phyloP scores from a whole-genome alignment of 2,888 invertebrate genomes.

The Pherbina coryleti region DNA sequence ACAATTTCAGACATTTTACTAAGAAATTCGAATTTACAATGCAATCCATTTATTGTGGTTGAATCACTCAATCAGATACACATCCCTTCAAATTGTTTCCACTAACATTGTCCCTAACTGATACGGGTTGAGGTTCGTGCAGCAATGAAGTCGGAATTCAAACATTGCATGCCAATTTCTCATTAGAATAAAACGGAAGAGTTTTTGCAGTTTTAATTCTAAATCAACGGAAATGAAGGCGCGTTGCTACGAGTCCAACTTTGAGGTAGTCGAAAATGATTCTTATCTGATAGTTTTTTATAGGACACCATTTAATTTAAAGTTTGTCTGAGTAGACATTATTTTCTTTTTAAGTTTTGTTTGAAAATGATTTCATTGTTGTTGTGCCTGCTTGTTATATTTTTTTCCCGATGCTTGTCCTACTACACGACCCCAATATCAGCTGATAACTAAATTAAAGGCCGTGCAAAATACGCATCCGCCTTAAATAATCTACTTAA shows the following conservation, averaged over 20 bases:
- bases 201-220: constrained; percentile 16
- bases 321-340: neutral
- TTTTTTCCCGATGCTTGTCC: neutral
- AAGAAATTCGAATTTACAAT: neutral
- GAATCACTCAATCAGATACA: constrained; percentile 1
- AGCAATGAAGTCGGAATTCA: neutral
- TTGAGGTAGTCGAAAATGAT: neutral
- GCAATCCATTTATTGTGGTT: constrained; percentile 22
- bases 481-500: neutral
- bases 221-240: constrained; percentile 22
- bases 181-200: constrained; percentile 12
- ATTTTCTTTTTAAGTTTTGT: neutral
- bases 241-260: neutral
- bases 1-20: neutral
- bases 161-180: constrained; percentile 19
- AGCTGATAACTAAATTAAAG: neutral
- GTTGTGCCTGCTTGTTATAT: neutral
- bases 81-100: neutral
- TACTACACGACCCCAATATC: neutral
- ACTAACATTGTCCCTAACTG: neutral
- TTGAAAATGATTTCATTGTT: neutral
- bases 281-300: neutral
- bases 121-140: constrained; percentile 16
- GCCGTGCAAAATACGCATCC: neutral
- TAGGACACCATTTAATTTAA: constrained; percentile 8